Evolutionary conservation across 37 sponge, comb jelly and placozoan genomes (phyloP).

Genomic region (Agelas oroides): DNA sequence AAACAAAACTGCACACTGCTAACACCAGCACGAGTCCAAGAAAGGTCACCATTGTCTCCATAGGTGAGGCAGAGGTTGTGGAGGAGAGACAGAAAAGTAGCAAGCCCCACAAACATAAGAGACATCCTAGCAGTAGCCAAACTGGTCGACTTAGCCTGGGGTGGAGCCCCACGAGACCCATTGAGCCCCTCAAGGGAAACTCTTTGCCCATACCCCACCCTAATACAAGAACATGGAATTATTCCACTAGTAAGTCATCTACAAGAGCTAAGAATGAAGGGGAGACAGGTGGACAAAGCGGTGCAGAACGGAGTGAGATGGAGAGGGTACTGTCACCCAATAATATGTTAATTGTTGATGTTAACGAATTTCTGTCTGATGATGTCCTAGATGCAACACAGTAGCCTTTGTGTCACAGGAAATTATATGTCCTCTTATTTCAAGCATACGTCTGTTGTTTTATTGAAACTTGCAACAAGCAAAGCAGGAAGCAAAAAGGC

Average conservation of each 20-base stretch:
- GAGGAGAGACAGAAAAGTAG: not conserved
- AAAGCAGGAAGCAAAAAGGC: no score
- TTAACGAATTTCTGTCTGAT: slow-evolving; percentile 19
- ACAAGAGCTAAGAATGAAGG: no score
- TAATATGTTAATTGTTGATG: slow-evolving; percentile 14
- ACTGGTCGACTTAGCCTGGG: slow-evolving; percentile 35
- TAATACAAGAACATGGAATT: no score
- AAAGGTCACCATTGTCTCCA: slow-evolving; percentile 24
- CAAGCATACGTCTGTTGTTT: no score
- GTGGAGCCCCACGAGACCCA: slow-evolving; percentile 37
- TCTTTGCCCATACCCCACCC: slow-evolving; percentile 5
- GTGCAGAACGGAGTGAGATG: no score
- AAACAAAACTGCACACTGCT: no score
- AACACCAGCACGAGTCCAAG: not conserved
- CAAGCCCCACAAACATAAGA: not conserved
- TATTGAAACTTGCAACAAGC: no score
- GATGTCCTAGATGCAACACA: not conserved
- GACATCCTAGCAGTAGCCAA: not conserved
- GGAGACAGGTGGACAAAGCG: no score
- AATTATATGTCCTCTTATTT: no score
- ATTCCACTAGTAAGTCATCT: no score
- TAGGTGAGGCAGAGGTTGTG: not conserved
- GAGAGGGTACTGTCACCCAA: no score
- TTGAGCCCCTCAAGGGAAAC: slow-evolving; percentile 36
- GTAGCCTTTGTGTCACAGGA: no score